Percentiles rank a stretch among this genome's conserved stretches.
Conservation (phyloP, 2,888 invertebrate genomes). For the Nomada fucata region DNA sequence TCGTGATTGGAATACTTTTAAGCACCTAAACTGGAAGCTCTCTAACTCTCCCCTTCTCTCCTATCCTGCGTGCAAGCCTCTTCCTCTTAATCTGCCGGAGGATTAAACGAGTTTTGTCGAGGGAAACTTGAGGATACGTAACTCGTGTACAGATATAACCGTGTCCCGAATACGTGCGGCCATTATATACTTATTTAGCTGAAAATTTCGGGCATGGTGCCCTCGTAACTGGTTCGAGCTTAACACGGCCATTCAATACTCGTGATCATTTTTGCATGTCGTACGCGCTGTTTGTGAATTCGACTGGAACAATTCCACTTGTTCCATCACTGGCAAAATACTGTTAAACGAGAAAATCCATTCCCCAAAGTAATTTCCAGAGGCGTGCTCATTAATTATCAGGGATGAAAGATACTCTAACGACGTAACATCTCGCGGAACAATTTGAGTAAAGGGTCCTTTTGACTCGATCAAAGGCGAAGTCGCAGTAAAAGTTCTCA, state of each 20-base stretch:
- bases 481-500: conserved; percentile 6
- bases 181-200: conserved; percentile 35
- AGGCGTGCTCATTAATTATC: background rate
- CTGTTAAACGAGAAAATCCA: background rate
- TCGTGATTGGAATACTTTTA: conserved; percentile 78
- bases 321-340: background rate
- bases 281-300: background rate
- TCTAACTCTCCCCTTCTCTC: conserved; percentile 40
- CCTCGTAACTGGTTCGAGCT: conserved; percentile 16
- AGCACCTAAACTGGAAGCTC: conserved; percentile 67
- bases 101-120: conserved; percentile 78
- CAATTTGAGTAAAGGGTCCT: background rate
- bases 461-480: conserved; percentile 11
- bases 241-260: background rate
- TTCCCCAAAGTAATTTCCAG: too few species aligned
- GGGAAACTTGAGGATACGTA: conserved; percentile 66
- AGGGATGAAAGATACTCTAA: background rate
- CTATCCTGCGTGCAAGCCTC: conserved; percentile 50
- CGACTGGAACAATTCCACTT: background rate
- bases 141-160: conserved; percentile 22
- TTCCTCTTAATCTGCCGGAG: conserved; percentile 75
- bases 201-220: conserved; percentile 23
- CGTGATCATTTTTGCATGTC: background rate
- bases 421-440: background rate
- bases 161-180: conserved; percentile 31